Conservation (phyloP, 2,113 vertebrate genomes). For the Zootoca vivipara region DNA sequence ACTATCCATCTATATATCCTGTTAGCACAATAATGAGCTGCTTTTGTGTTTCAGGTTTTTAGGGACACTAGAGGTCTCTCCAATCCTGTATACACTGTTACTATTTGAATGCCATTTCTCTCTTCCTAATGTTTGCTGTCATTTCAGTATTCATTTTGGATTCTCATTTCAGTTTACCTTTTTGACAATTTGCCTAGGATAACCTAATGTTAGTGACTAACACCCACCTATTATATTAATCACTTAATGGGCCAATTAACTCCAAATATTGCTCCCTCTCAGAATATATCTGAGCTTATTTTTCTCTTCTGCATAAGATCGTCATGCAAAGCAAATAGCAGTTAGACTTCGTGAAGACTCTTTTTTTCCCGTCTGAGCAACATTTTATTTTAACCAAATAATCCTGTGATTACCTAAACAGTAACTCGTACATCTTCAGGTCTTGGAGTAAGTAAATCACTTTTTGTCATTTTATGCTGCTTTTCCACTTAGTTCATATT, state of each 20-base stretch:
- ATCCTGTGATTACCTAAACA: neutral
- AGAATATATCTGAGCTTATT: constrained; percentile 56
- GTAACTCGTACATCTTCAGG: neutral
- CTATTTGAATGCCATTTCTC: neutral
- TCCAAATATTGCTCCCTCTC: constrained; percentile 56
- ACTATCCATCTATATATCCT: too few relatives aligned
- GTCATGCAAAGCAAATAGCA: constrained; percentile 47
- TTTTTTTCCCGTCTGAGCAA: constrained; percentile 5
- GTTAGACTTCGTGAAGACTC: constrained; percentile 22
- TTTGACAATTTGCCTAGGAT: constrained; percentile 61
- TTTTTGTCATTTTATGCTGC: neutral
- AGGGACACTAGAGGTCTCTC: constrained; percentile 76
- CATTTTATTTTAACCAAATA: neutral
- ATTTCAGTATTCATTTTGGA: constrained; percentile 51
- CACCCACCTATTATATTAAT: constrained; percentile 58
- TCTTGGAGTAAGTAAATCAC: constrained; percentile 10
- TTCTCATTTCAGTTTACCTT: constrained; percentile 63
- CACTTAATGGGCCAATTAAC: constrained; percentile 68
- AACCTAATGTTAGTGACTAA: constrained; percentile 65
- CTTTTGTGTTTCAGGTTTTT: neutral
- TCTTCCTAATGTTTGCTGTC: constrained; percentile 20
- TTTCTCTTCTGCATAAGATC: constrained; percentile 51
- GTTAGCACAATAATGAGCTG: neutral
- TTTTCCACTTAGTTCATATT: constrained; percentile 34
- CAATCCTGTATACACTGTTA: constrained; percentile 34